These are phyloP conservation scores for Ditylenchus weischeri DNA, from an alignment of 2,888 invertebrate genomes.

Conservation along the genomic window DNA sequence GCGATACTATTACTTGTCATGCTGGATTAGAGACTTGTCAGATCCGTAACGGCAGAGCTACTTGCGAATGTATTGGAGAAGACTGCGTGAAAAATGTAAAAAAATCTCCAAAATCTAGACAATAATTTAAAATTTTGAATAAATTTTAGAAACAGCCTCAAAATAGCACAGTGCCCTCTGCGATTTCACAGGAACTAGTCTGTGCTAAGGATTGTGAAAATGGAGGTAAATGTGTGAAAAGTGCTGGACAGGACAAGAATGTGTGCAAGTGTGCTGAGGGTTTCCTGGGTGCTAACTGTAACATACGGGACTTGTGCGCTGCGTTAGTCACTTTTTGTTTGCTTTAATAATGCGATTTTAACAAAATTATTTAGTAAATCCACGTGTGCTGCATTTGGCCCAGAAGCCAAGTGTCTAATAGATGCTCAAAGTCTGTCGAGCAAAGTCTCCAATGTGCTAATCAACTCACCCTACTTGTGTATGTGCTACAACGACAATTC, in stretches of 20 bases:
- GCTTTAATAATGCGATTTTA: neutral
- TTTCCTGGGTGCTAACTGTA: conserved; percentile 54
- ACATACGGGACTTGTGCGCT: conserved; percentile 50
- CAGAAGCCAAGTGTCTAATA: conserved; percentile 43
- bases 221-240: conserved; percentile 26
- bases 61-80: conserved; percentile 45
- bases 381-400: conserved; percentile 48
- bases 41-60: conserved; percentile 35
- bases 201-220: conserved; percentile 25
- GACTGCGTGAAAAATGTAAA: conserved; percentile 31
- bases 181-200: too few species aligned
- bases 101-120: too few species aligned
- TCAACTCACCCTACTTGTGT: conserved; percentile 36
- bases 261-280: conserved; percentile 47
- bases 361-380: conserved; percentile 40
- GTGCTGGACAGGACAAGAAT: conserved; percentile 12
- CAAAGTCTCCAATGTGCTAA: conserved; percentile 29
- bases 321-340: conserved; percentile 36
- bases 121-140: too few species aligned
- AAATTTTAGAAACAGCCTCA: too few species aligned
- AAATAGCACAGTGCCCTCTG: too few species aligned
- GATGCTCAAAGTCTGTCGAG: conserved; percentile 41
- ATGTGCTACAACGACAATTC: conserved; percentile 25
- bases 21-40: conserved; percentile 37
- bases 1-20: conserved; percentile 44